Evolutionary conservation across 2,113 vertebrate genomes (phyloP), one percentile per base, ranked within the genome.

Genomic region (Riparia riparia): DNA sequence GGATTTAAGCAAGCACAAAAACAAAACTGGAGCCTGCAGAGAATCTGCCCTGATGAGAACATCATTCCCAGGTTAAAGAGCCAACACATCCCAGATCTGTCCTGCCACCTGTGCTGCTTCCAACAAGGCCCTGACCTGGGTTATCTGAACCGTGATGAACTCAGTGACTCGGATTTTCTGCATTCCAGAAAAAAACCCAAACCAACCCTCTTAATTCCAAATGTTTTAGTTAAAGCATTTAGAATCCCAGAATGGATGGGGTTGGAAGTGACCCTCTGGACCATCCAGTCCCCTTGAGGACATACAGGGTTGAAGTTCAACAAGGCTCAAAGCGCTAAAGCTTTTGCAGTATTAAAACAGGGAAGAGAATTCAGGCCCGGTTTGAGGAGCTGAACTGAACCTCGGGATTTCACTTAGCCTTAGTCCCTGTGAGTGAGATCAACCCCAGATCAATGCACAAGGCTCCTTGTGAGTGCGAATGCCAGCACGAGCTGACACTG

Each of bases 61-160:
- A 2, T 8, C 1, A 3, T 6, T 51, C 34, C 24, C 29, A 17
- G 49, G 19, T 15, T 26, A 34, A 64, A 72, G 73, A 88, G 73
- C 34, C 68, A 66, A 6, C 1, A 17, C 26, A 22, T 12, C 49
- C 39, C 58, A 34, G 53, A 16, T 28, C 31, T 26, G 47, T 41
- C 11, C 11, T 7, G 12, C 9, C 37, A 31, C 25, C 54, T 19
- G 1, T 5, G 42, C 61, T 71, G 25, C 22, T 47, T 26, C 69
- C 70, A 60, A 2, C 5, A 14, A 12, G 61, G 57, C 21, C n/a
- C 88, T 3, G 2, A 4, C 17, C 31, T 14, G 12, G 7, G 3
- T 31, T 11, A 32, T 5, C 61, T 7, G 13, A 32, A 50, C 66
- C 37, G 2, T 0, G 4, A n/a, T 8, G 3, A 28, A 8, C 25